phyloP scores from a whole-genome alignment of 1,140 invertebrate genomes.

The Caenorhabditis inopinata region DNA sequence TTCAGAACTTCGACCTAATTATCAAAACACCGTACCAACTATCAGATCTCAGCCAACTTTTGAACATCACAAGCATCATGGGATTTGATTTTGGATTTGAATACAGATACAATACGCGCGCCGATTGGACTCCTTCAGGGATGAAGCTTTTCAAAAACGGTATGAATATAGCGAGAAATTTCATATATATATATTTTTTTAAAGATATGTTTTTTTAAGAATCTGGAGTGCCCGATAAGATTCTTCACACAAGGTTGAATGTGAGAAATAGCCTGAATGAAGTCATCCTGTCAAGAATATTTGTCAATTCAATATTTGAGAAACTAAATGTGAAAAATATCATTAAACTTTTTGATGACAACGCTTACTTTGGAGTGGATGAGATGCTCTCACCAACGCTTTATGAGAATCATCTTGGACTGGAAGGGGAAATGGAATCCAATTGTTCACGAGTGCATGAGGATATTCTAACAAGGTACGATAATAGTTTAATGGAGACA shows the following conservation, averaged over 20 bases:
- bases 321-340: slow-evolving; percentile 3
- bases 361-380: slow-evolving; percentile 11
- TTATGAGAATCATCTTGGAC: slow-evolving; percentile 2
- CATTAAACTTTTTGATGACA: slow-evolving; percentile 3
- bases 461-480: slow-evolving; percentile 4
- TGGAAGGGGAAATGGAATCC: slow-evolving; percentile 21
- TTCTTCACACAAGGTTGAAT: background rate
- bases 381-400: slow-evolving; percentile 24
- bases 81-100: background rate
- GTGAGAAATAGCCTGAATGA: slow-evolving; percentile 2
- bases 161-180: background rate
- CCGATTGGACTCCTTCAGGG: background rate
- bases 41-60: background rate
- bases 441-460: background rate
- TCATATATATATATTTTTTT: no score
- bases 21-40: slow-evolving; percentile 21
- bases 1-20: slow-evolving; percentile 20
- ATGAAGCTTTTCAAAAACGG: slow-evolving; percentile 30
- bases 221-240: background rate
- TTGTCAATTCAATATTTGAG: background rate
- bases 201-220: background rate
- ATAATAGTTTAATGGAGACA: background rate
- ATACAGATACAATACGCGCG: background rate
- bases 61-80: slow-evolving; percentile 17
- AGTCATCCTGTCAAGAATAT: background rate